Percentiles rank a stretch among this genome's conserved stretches.
Evolutionary conservation across 2,888 invertebrate genomes (phyloP).

Genomic region (Ischnus inquisitorius): DNA sequence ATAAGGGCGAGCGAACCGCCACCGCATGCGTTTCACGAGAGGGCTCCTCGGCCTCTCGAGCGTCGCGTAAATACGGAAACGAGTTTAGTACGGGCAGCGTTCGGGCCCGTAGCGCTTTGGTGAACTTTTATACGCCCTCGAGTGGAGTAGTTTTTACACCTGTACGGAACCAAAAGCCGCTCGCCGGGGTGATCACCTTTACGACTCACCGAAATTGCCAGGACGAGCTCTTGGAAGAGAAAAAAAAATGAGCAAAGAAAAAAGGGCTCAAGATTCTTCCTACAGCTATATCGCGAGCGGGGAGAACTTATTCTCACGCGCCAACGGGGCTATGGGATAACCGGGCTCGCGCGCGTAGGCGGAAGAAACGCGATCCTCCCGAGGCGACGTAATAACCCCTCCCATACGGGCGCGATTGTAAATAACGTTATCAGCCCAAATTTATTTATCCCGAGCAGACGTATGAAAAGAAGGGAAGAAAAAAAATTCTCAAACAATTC

Average conservation of each 20-base stretch:
- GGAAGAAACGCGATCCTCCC: slow-evolving; percentile 63
- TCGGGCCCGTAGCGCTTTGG: slow-evolving; percentile 26
- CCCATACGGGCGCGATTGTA: slow-evolving; percentile 55
- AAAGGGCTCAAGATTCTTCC: slow-evolving; percentile 19
- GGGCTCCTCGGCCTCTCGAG: slow-evolving; percentile 23
- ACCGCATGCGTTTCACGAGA: slow-evolving; percentile 55
- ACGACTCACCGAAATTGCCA: slow-evolving; percentile 68
- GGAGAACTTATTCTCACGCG: slow-evolving; percentile 41
- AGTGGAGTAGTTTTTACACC: slow-evolving; percentile 69
- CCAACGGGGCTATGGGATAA: slow-evolving; percentile 52
- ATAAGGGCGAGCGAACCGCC: slow-evolving; percentile 55
- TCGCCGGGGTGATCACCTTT: slow-evolving; percentile 65
- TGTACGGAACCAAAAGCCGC: slow-evolving; percentile 62
- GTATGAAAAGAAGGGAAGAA: slow-evolving; percentile 42
- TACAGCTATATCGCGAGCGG: slow-evolving; percentile 34
- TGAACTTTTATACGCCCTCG: slow-evolving; percentile 55
- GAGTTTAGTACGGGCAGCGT: slow-evolving; percentile 50
- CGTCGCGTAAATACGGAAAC: slow-evolving; percentile 64
- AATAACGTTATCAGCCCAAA: slow-evolving; percentile 70
- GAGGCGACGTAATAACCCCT: slow-evolving; percentile 56
- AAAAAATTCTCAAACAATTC: slow-evolving; percentile 24
- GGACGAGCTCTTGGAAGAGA: slow-evolving; percentile 43
- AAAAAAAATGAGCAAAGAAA: slow-evolving; percentile 28
- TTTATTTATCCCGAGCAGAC: slow-evolving; percentile 58
- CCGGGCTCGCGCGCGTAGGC: slow-evolving; percentile 61